phyloP scores from a whole-genome alignment of 2,113 vertebrate species.

The Orycteropus afer region DNA sequence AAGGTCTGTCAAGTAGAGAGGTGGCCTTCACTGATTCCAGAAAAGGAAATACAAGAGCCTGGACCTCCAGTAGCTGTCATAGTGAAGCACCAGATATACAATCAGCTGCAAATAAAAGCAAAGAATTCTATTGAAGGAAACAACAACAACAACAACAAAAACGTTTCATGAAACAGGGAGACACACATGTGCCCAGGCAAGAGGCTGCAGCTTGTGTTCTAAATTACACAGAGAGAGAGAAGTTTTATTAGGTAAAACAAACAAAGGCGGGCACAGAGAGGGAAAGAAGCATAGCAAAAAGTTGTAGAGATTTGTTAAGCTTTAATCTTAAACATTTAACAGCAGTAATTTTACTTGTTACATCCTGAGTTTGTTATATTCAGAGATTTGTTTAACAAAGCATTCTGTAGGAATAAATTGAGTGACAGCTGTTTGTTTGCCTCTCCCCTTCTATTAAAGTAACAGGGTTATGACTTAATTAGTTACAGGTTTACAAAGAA shows the following conservation, averaged over 20 bases:
- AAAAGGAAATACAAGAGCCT: neutral
- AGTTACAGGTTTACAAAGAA: neutral
- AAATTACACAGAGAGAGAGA: neutral
- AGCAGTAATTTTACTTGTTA: neutral
- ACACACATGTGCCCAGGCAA: neutral
- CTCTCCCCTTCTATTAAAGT: neutral
- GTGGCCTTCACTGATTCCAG: neutral
- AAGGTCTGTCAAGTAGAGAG: neutral
- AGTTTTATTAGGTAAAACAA: neutral
- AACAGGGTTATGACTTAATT: neutral
- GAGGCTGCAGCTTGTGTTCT: neutral
- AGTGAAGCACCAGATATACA: too few species aligned
- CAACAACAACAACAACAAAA: too few species aligned
- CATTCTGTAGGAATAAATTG: neutral
- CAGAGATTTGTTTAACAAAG: too few species aligned
- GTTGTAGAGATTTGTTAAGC: neutral
- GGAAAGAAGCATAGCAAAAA: neutral
- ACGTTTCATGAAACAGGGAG: neutral
- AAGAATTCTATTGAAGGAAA: too few species aligned
- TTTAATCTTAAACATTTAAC: neutral
- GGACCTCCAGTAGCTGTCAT: neutral
- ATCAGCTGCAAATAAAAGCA: too few species aligned
- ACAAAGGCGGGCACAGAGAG: neutral
- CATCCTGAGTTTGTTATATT: neutral
- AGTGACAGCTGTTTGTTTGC: neutral